These are phyloP conservation scores for Nomia melanderi DNA, from an alignment of 1,140 invertebrate species.

Conservation along the genomic window DNA sequence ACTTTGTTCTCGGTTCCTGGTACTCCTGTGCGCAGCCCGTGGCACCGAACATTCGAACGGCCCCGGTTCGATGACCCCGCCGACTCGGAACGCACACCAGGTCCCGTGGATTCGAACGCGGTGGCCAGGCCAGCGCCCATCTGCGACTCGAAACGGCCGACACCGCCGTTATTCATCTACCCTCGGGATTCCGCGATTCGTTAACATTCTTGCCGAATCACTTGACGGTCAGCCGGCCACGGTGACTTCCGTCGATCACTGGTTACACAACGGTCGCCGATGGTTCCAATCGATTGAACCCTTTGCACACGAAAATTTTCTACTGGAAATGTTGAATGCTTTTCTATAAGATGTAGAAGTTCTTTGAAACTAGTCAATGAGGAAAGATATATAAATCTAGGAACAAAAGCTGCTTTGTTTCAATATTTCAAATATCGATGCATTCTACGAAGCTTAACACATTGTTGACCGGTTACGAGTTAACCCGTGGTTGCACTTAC, in stretches of 20 bases:
- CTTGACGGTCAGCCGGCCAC: slow-evolving; percentile 16
- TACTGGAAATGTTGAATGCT: no score
- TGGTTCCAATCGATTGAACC: no score
- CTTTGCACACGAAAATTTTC: no score
- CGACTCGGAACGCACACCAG: slow-evolving; percentile 17
- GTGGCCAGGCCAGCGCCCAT: slow-evolving; percentile 50
- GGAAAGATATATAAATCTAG: no score
- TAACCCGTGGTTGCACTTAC: no score
- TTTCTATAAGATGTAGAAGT: no score
- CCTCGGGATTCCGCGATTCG: slow-evolving; percentile 65
- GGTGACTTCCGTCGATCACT: slow-evolving; percentile 28
- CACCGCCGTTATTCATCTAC: slow-evolving; percentile 62
- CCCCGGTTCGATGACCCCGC: slow-evolving; percentile 57
- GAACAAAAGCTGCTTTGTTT: no score
- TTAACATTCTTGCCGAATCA: slow-evolving; percentile 68
- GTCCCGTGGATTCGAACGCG: slow-evolving; percentile 40
- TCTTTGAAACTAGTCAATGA: no score
- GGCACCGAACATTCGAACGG: slow-evolving; percentile 48
- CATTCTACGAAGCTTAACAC: no score
- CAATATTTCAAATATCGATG: no score
- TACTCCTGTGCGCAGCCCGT: slow-evolving; percentile 43
- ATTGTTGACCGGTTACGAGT: no score
- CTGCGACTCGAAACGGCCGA: slow-evolving; percentile 36
- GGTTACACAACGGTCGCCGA: background rate
- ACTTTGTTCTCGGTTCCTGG: slow-evolving; percentile 63